Percentiles rank a stretch among this genome's conserved stretches.
These are phyloP conservation scores for Tenthredo livida DNA, from an alignment of 2,888 invertebrate species.

Conservation along the genomic window DNA sequence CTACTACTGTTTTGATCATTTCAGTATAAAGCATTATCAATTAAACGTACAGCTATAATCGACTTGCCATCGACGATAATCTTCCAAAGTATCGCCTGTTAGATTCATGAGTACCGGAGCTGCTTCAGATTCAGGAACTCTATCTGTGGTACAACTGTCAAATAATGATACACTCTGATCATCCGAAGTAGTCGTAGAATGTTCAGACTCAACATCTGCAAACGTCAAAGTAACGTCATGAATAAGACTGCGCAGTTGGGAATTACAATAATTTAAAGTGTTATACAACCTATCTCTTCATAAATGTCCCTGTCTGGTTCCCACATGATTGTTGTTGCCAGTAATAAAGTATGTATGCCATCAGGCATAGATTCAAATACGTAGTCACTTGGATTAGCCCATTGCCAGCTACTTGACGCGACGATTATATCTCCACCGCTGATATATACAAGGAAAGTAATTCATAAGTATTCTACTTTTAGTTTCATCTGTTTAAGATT, in stretches of 20 bases:
- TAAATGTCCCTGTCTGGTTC: slow-evolving; percentile 64
- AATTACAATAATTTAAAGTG: background rate
- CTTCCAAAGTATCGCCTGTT: slow-evolving; percentile 38
- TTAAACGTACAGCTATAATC: slow-evolving; percentile 70
- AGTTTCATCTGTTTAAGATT: slow-evolving; percentile 62
- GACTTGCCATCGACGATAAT: slow-evolving; percentile 56
- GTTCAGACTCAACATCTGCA: slow-evolving; percentile 37
- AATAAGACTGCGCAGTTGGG: background rate
- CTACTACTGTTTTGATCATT: background rate
- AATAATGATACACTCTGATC: slow-evolving; percentile 23
- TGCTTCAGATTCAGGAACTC: slow-evolving; percentile 51
- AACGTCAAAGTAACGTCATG: background rate
- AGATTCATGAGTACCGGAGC: slow-evolving; percentile 52
- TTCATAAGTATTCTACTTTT: slow-evolving; percentile 76
- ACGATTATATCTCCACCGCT: slow-evolving; percentile 83
- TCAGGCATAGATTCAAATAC: slow-evolving; percentile 80
- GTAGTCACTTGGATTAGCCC: slow-evolving; percentile 82
- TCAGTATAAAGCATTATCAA: background rate
- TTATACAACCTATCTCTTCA: slow-evolving; percentile 26
- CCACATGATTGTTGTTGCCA: slow-evolving; percentile 69
- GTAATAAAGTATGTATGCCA: slow-evolving; percentile 79
- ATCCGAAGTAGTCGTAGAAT: background rate
- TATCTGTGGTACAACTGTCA: slow-evolving; percentile 45
- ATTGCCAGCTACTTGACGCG: slow-evolving; percentile 82
- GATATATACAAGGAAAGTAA: slow-evolving; percentile 58